phyloP scores from a whole-genome alignment of 2,888 invertebrate species.

The Bugula neritina region DNA sequence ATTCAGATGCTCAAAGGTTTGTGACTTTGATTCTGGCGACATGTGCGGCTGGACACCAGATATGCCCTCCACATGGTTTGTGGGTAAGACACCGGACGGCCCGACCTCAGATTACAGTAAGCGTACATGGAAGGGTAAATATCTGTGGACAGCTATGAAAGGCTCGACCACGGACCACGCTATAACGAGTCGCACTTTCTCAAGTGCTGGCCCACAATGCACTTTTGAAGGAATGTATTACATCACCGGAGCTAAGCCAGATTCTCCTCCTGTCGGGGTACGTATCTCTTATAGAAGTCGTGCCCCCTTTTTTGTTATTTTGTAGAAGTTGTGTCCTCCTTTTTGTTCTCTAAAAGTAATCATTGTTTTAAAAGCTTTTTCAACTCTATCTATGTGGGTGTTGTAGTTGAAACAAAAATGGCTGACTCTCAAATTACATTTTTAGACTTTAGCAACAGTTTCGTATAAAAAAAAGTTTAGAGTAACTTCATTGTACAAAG shows the following conservation, averaged over 20 bases:
- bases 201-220: slow-evolving; percentile 1
- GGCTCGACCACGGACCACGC: neutral
- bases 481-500: too few relatives aligned
- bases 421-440: too few relatives aligned
- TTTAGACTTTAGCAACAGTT: too few relatives aligned
- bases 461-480: too few relatives aligned
- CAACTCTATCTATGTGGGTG: too few relatives aligned
- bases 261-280: neutral
- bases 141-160: neutral
- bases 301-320: too few relatives aligned
- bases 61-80: slow-evolving; percentile 32
- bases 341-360: too few relatives aligned
- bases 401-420: too few relatives aligned
- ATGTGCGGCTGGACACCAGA: slow-evolving; percentile 41
- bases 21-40: slow-evolving; percentile 33
- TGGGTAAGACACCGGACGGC: neutral
- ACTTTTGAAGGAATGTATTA: neutral
- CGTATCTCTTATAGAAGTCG: too few relatives aligned
- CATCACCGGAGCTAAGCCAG: neutral
- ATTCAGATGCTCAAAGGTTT: slow-evolving; percentile 30
- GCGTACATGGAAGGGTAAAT: neutral
- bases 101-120: neutral
- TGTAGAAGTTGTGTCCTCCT: too few relatives aligned
- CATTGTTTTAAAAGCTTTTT: too few relatives aligned
- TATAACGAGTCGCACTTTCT: neutral